Evolutionary conservation across 2,113 vertebrate species (phyloP).

Genomic region (Euleptes europaea): DNA sequence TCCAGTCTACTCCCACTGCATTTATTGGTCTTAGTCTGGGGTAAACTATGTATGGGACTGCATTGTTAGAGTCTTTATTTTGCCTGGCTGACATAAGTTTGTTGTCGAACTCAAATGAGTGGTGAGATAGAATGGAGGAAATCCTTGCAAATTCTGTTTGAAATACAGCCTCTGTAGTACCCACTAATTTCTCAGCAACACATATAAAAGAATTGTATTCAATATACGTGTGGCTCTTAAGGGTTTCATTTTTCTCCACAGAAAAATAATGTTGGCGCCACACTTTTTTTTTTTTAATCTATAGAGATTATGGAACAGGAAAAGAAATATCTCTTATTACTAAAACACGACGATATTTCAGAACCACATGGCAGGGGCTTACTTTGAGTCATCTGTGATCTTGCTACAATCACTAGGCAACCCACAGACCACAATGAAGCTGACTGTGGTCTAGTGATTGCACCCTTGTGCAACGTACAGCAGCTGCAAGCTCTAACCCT

Average conservation of each 20-base stretch:
- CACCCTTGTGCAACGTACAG: not conserved
- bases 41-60: too few species aligned
- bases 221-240: not conserved
- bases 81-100: not conserved
- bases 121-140: slow-evolving; percentile 22
- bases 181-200: not conserved
- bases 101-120: slow-evolving; percentile 2
- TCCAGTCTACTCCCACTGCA: too few species aligned
- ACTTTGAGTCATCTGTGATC: not conserved
- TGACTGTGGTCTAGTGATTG: not conserved
- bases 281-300: too few species aligned
- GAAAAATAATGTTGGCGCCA: not conserved
- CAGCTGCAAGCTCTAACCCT: not conserved
- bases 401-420: not conserved
- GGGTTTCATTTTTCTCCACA: not conserved
- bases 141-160: not conserved
- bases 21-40: too few species aligned
- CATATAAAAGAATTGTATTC: not conserved
- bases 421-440: not conserved
- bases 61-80: not conserved
- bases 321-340: not conserved
- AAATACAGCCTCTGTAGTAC: not conserved
- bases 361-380: not conserved
- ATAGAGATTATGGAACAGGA: not conserved
- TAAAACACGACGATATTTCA: not conserved